Evolutionary conservation across 1,140 invertebrate genomes (phyloP), one percentile per base, ranked within the genome.

Genomic region (Diorhabda sublineata): DNA sequence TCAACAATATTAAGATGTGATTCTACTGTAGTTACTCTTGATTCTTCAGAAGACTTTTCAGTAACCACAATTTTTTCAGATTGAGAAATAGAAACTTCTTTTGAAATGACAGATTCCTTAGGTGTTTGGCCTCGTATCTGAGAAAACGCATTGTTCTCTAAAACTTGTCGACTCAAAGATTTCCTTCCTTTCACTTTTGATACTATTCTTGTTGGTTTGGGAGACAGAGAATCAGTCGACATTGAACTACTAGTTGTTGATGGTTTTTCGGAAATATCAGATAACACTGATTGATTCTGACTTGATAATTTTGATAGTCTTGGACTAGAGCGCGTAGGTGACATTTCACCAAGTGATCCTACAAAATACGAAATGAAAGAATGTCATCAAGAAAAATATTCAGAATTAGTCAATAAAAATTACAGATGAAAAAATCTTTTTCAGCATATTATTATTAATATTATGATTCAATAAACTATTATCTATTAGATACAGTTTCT

Each of bases 91-190:
- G 45, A 60, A 9, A 57, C 58, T 8, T 67, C 61, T 62, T 43
- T 62, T 4, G 44, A 2, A 41, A 47, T 3, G 4, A 45, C 26
- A 45, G 42, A 66, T 9, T 52, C 69, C 47, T 61, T 68, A 59
- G 61, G 9, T 44, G 57, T 26, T 63, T 64, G 45, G 6, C 66
- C 58, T 61, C 66, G 8, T 8, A 72, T 9, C 68, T 60, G 70
- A 3, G 69, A 66, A 60, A 73, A 69, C n/a, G 73, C 60, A 66
- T 77, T 78, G 42, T 76, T 69, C 69, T 78, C 77, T 7, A 78
- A 57, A 42, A 77, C 76, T 61, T 70, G 43, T 64, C 77, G 73
- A 45, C 73, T 69, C 0, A 78, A 60, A 5, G 77, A 76, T 64
- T 67, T 73, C 5, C 75, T 69, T 45, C 69, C 61, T 67, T 65